Evolutionary conservation across 2,113 vertebrate genomes (phyloP).

Genomic region (Cettia cetti): DNA sequence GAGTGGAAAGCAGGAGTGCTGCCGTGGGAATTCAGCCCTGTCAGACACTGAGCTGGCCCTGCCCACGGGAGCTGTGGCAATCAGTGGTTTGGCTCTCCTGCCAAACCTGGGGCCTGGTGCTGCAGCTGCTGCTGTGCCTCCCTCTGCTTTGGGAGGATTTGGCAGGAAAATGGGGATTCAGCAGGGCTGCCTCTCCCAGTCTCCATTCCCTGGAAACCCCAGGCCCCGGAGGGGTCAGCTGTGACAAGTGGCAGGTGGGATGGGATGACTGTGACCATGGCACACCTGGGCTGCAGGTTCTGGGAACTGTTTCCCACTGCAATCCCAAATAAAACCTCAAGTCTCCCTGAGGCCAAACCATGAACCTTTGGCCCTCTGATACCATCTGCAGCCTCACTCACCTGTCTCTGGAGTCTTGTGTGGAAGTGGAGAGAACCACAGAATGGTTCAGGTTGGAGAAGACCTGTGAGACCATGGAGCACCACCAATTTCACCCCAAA

Average conservation of each 20-base stretch:
- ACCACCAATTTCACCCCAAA: neutral
- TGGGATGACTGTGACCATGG: rapidly evolving
- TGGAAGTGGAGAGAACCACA: neutral
- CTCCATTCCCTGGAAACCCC: neutral
- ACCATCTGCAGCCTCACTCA: neutral
- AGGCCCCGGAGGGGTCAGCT: neutral
- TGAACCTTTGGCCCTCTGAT: rapidly evolving
- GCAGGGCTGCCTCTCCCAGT: neutral
- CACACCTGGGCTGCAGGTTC: neutral
- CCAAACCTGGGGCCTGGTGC: neutral
- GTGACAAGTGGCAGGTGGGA: neutral
- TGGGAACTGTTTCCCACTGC: neutral
- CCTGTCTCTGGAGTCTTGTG: neutral
- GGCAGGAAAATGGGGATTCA: neutral
- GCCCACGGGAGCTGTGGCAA: neutral
- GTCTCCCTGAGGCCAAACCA: neutral
- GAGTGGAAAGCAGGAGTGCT: neutral
- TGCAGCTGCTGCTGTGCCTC: neutral
- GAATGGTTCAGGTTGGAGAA: neutral
- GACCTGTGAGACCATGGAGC: neutral
- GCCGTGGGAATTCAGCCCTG: neutral
- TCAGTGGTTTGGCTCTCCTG: neutral
- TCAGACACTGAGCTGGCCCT: neutral
- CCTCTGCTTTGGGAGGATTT: neutral
- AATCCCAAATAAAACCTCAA: neutral